Evolutionary conservation across 2,113 vertebrate genomes (phyloP).

Genomic region (Neolamprologus fasciatus): DNA sequence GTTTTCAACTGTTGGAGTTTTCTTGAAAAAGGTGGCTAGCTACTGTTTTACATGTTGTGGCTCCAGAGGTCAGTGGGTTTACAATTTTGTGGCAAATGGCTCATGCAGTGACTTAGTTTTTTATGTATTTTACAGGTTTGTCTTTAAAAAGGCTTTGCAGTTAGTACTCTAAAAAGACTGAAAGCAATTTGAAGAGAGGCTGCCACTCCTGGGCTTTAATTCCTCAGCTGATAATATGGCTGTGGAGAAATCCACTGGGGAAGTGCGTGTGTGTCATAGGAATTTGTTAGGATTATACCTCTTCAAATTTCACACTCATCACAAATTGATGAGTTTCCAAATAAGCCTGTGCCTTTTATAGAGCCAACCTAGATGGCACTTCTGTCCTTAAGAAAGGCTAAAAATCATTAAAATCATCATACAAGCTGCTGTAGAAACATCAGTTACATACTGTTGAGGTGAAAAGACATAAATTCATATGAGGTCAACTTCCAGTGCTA

Average conservation of each 20-base stretch:
- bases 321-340: background rate
- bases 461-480: background rate
- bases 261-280: background rate
- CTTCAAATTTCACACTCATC: background rate
- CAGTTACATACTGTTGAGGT: background rate
- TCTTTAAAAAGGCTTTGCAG: background rate
- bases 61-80: background rate
- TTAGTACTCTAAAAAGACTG: background rate
- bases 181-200: background rate
- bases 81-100: background rate
- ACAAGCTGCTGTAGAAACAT: background rate
- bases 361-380: background rate
- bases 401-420: background rate
- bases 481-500: background rate
- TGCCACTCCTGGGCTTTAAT: background rate
- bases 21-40: background rate
- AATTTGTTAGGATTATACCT: slow-evolving; percentile 1
- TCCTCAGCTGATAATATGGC: background rate
- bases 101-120: background rate
- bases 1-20: background rate
- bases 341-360: background rate
- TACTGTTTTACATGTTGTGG: background rate
- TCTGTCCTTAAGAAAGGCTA: background rate
- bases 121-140: background rate
- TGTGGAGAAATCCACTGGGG: background rate